Evolutionary conservation across 2,888 invertebrate genomes (phyloP).

Genomic region (Napeogenes inachia): DNA sequence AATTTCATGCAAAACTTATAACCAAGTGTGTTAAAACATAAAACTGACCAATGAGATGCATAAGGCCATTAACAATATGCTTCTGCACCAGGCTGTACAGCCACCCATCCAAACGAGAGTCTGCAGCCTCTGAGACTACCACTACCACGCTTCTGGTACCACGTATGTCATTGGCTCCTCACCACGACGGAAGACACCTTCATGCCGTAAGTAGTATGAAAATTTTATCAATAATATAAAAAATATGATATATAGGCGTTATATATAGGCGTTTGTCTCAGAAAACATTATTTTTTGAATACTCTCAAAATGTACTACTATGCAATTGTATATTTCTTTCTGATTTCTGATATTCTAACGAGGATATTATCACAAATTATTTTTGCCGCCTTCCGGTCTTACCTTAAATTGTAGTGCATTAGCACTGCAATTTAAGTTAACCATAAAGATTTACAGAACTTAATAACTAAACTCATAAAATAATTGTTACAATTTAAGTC

Average conservation of each 20-base stretch:
- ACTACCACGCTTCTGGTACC: slow-evolving; percentile 83
- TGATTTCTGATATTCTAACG: background rate
- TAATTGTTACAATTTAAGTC: no score
- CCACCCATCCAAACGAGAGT: slow-evolving; percentile 87
- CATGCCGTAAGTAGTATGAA: slow-evolving; percentile 56
- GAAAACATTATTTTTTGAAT: background rate
- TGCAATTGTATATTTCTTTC: background rate
- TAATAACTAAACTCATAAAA: no score
- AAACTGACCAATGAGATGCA: no score
- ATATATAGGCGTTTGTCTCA: background rate
- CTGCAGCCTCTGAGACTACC: slow-evolving; percentile 88
- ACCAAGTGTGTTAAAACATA: background rate
- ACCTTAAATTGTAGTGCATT: no score
- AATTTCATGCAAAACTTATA: background rate
- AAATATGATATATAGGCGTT: no score
- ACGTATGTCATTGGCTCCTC: slow-evolving; percentile 63
- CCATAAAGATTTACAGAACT: no score
- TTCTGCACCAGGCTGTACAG: slow-evolving; percentile 80
- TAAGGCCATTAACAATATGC: slow-evolving; percentile 1
- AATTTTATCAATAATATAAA: no score
- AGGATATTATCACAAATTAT: background rate
- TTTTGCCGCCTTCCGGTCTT: no score
- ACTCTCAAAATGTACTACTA: background rate
- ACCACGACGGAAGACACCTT: slow-evolving; percentile 59
- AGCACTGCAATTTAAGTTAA: no score